Base-by-base conservation (phyloP, 2,888 invertebrate genomes). In the Phaedon cochleariae region DNA sequence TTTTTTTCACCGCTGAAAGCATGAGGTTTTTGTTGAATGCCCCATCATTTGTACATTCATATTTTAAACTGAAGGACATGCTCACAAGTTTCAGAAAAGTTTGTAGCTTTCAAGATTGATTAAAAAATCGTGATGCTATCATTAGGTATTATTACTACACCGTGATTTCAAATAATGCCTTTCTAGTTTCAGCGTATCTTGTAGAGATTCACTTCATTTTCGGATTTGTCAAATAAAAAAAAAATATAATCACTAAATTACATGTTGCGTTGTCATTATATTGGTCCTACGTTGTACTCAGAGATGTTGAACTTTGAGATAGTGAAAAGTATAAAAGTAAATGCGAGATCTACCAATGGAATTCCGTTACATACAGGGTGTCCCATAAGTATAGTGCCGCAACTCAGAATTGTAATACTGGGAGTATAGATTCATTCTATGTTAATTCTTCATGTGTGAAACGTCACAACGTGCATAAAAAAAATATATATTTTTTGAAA, bases 261-360 rank as follows among this genome's bases (percentile, higher is more conserved):
- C 67, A 65, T 69, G 65, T 70, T 75, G 73, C 74, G 74, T 75
- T 75, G 74, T 74, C 34, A 69, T 72, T 68, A 59, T 65, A 63
- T 74, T 75, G 73, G 74, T 74, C 73, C 74, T 73, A 73, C 69
- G 67, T 57, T 60, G 64, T 67, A 64, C 57, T 65, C 45, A 54
- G 37, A 41, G 55, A 41, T 55, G 41, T 21, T 55, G 34, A 34
- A 34, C 34, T 34, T 34, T 10, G 34, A 34, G 10, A 12, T 10
- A 34, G 10, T 7, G 34, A 2, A 34, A 34, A 34, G n/a, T n/a
- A n/a, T n/a, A n/a, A n/a, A n/a, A n/a, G n/a, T n/a, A 26, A 26
- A 7, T 26, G 26, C 26, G n/a, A n/a, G n/a, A n/a, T n/a, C n/a
- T 26, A 26, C 26, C 26, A 26, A 26, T 26, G 7, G 26, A 26